These are phyloP conservation scores for Formica exsecta DNA, from an alignment of 1,140 invertebrate species.

Conservation along the genomic window DNA sequence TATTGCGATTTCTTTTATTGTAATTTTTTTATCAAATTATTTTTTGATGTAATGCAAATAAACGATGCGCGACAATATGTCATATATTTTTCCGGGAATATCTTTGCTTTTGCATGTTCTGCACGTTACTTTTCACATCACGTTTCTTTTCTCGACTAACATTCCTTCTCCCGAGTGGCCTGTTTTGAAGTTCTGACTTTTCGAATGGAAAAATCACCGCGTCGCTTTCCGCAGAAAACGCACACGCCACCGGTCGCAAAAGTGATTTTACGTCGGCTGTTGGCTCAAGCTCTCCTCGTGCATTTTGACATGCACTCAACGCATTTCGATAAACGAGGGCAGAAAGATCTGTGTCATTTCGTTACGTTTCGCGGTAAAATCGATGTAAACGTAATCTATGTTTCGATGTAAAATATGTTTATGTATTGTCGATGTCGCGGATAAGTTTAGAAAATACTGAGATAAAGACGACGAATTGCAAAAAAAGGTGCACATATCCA, in stretches of 20 bases:
- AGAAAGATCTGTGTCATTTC: background rate
- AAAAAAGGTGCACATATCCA: background rate
- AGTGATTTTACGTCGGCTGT: background rate
- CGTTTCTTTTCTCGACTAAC: background rate
- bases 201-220: constrained; percentile 3
- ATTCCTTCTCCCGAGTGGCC: background rate
- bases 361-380: background rate
- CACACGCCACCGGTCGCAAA: background rate
- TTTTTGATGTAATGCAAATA: background rate
- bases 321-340: constrained; percentile 15
- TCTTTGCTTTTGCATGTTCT: background rate
- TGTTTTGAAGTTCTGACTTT: constrained; percentile 32
- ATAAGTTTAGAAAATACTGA: background rate
- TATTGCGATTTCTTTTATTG: background rate
- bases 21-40: background rate
- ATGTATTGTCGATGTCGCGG: no score
- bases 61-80: no score
- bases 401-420: no score
- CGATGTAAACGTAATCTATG: no score
- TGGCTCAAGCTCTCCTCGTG: background rate
- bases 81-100: background rate
- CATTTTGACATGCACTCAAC: background rate
- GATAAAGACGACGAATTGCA: background rate
- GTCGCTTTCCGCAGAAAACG: background rate
- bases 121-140: background rate